Conservation (phyloP, 2,113 vertebrate species). For the Narcine bancroftii region DNA sequence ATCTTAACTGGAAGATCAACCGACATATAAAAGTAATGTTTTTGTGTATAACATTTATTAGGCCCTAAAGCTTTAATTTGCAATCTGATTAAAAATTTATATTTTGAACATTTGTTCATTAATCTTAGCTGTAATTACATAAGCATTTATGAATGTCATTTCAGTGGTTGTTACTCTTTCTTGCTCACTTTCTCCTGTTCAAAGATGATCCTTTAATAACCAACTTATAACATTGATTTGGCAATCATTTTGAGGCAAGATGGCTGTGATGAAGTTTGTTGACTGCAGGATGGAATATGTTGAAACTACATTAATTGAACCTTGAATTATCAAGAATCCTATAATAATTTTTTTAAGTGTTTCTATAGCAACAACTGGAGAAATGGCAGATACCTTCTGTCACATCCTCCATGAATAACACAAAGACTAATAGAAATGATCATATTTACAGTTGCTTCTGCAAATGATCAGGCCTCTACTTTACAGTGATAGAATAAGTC, state of each 20-base stretch:
- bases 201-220: neutral
- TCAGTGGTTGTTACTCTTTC: neutral
- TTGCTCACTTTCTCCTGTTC: neutral
- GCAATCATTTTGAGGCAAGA: neutral
- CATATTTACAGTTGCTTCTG: neutral
- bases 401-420: neutral
- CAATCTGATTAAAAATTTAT: neutral
- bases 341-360: neutral
- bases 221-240: neutral
- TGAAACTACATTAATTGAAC: neutral
- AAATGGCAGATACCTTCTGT: neutral
- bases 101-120: neutral
- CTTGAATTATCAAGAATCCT: neutral
- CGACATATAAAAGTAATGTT: neutral
- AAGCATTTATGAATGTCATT: neutral
- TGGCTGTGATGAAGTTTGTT: neutral
- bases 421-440: neutral
- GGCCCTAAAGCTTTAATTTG: constrained; percentile 17
- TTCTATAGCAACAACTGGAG: neutral
- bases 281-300: neutral
- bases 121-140: neutral
- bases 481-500: neutral
- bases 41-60: neutral
- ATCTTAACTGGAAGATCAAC: neutral
- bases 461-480: neutral